These are phyloP conservation scores for Diglossa brunneiventris DNA, from an alignment of 2,113 vertebrate species.

Conservation along the genomic window DNA sequence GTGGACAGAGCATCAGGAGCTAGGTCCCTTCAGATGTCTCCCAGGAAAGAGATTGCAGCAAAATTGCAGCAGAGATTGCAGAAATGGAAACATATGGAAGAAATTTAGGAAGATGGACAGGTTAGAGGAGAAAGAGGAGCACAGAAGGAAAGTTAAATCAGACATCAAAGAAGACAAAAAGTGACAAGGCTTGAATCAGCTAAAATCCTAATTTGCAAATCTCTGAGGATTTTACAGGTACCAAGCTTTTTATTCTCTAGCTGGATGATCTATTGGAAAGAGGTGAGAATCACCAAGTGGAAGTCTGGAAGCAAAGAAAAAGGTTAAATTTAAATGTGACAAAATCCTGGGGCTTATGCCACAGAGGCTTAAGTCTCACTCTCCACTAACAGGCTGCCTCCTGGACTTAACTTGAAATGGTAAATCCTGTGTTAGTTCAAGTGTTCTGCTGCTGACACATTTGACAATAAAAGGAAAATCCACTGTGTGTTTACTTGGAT, in stretches of 20 bases:
- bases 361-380: neutral
- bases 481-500: neutral
- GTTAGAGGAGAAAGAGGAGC: neutral
- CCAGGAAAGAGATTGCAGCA: neutral
- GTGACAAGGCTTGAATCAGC: neutral
- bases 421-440: neutral
- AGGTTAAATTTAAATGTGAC: neutral
- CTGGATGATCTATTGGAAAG: neutral
- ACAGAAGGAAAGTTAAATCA: neutral
- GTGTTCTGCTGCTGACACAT: neutral
- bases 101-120: neutral
- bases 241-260: neutral
- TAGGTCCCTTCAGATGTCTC: neutral
- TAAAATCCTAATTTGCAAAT: neutral
- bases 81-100: neutral
- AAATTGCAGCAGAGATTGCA: neutral
- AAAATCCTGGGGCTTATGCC: neutral
- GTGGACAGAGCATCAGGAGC: neutral
- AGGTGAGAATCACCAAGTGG: neutral
- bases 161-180: neutral
- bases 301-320: neutral
- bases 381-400: neutral
- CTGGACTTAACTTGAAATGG: neutral
- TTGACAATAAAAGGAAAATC: neutral
- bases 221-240: neutral